Evolutionary conservation across 2,888 invertebrate genomes (phyloP), one percentile per base, ranked within the genome.

Genomic region (Colostygia pectinataria): DNA sequence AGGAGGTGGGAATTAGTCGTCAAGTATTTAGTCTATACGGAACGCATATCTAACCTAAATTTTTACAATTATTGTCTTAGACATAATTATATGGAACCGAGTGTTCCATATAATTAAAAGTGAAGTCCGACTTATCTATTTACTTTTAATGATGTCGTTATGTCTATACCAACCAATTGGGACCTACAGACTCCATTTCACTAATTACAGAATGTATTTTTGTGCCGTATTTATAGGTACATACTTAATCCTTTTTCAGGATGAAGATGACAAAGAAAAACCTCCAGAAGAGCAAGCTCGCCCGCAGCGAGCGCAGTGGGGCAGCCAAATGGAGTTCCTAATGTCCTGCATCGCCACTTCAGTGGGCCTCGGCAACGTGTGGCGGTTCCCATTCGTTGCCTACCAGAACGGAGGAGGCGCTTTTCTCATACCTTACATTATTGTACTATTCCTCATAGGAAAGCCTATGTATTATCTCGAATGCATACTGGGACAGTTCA

Each of bases 401-500:
- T 94, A 93, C 68, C 92, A 94, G 68, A 95, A 95, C 65, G 95
- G 95, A 1, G 95, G 94, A 1, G 94, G 94, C 1, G 94, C 94
- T 3, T 94, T 94, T 65, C 91, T 94, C 0, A 93, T 95, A 48
- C 95, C 95, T 0, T 95, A 95, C 73, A 90, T 95, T 14, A 91
- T 94, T 20, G 93, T 94, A 1, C 78, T 95, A 15, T 77, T 94
- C 33, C 66, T 95, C 23, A 92, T 95, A 51, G 95, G 95, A 37
- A 93, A 95, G 62, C 96, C 96, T 0, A 92, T 97, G 86, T 97
- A 97, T 75, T 96, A 95, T 71, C 83, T 97, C 71, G 97, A 97
- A 83, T 94, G 95, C 86, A 90, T 93, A 1, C 74, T 97, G 6
- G 97, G 97, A 7, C 97, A 97, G 75, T 97, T 97, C 71, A 93